phyloP scores from a whole-genome alignment of 2,113 vertebrate species.

The Egretta garzetta region DNA sequence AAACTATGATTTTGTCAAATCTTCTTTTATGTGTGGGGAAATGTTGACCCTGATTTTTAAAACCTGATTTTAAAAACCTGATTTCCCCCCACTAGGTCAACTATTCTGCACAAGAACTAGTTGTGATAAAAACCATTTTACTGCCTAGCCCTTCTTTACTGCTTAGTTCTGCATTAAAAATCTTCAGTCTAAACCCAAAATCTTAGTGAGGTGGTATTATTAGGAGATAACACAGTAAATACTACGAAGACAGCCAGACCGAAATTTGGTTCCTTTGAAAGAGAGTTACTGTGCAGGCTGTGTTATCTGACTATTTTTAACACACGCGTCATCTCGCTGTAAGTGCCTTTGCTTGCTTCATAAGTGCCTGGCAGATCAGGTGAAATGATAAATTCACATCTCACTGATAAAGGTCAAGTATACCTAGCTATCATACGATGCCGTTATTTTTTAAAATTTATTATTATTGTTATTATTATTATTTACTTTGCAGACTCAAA shows the following conservation, averaged over 20 bases:
- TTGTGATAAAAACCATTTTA: neutral
- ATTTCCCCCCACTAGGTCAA: neutral
- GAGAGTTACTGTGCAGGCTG: neutral
- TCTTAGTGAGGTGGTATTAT: neutral
- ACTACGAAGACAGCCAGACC: neutral
- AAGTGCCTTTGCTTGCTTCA: constrained; percentile 40
- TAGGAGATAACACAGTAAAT: neutral
- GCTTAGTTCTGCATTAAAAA: neutral
- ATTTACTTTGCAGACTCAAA: constrained; percentile 46
- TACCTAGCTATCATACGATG: neutral
- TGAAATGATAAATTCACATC: constrained; percentile 32
- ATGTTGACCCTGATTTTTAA: neutral
- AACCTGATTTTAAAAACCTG: neutral
- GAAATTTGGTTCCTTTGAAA: neutral
- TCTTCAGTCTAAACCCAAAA: neutral
- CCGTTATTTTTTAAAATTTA: neutral
- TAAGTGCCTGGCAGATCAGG: constrained; percentile 38
- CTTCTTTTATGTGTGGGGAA: neutral
- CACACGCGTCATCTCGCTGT: neutral
- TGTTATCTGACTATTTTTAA: constrained; percentile 43
- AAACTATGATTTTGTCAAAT: neutral
- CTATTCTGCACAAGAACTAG: neutral
- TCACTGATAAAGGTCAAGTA: constrained; percentile 28
- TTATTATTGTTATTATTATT: neutral
- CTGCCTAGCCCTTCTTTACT: neutral